phyloP scores from a whole-genome alignment of 1,140 invertebrate species.

The Akabosia matsudoensis region DNA sequence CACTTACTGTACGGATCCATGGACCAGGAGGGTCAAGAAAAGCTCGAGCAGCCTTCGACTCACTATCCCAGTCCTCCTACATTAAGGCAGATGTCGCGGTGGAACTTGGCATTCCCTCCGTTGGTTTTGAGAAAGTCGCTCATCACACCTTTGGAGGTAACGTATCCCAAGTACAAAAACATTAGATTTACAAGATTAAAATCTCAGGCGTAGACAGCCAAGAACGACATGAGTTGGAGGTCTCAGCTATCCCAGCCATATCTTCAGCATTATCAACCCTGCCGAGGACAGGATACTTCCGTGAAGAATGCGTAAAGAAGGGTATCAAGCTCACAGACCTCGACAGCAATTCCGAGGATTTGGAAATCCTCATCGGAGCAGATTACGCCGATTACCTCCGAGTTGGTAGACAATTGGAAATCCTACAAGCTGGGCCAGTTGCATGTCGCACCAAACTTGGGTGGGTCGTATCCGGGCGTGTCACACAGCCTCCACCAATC shows the following conservation, averaged over 20 bases:
- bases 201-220: neutral
- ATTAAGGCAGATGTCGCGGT: neutral
- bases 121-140: neutral
- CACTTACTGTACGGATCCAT: neutral
- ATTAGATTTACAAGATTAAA: neutral
- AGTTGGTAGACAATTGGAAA: neutral
- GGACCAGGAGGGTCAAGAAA: neutral
- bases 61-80: neutral
- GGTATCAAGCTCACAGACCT: neutral
- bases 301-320: neutral
- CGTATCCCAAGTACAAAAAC: neutral
- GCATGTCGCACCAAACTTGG: neutral
- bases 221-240: neutral
- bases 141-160: conserved; percentile 7
- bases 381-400: neutral
- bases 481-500: neutral
- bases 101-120: neutral
- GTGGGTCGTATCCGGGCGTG: neutral
- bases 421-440: neutral
- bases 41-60: neutral
- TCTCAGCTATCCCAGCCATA: neutral
- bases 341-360: neutral
- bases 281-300: neutral
- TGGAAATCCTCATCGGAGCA: neutral
- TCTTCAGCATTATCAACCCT: neutral